Evolutionary conservation across 1,140 invertebrate genomes (phyloP), one percentile per base, ranked within the genome.

Genomic region (Vanessa tameamea): DNA sequence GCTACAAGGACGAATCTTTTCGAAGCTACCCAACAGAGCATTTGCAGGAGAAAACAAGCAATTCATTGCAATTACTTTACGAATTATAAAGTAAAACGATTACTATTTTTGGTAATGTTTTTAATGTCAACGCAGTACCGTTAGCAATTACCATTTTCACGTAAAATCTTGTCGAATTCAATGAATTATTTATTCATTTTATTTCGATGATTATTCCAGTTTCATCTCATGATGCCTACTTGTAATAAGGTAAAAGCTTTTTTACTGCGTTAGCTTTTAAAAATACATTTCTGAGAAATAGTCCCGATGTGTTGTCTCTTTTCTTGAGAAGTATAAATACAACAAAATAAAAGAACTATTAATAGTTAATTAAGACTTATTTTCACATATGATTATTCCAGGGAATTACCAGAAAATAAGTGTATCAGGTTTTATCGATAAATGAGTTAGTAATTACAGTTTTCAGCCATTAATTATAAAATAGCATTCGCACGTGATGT

Each of bases 381-480:
- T 37, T 7, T 2, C 31, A 37, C 4, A 37, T 37, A 37, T 0
- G 20, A 20, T 20, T 20, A 20, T 20, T 20, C 20, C 20, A 20
- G 20, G 20, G 31, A 1, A 37, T 37, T 37, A 37, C 48, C 48
- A 50, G 15, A 50, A 15, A 50, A 50, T 12, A 14, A 50, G 5
- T 50, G 48, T 50, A 50, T 15, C 12, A 14, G 48, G 15, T 50
- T 50, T 50, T 4, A 50, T 50, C 11, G 48, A 50, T 50, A 50
- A 12, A 15, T 50, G 20, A 20, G 48, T 50, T 50, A 50, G 48
- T 50, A 77, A 63, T 73, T 75, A 78, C 80, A 77, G 77, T 78
- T 78, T 82, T 78, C 75, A 76, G 71, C 64, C 78, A 82, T 79
- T 77, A 80, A 79, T 84, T 82, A 84, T 84, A 75, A 78, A 76